phyloP scores from a whole-genome alignment of 2,888 invertebrate genomes.

The Lamellibrachia satsuma region DNA sequence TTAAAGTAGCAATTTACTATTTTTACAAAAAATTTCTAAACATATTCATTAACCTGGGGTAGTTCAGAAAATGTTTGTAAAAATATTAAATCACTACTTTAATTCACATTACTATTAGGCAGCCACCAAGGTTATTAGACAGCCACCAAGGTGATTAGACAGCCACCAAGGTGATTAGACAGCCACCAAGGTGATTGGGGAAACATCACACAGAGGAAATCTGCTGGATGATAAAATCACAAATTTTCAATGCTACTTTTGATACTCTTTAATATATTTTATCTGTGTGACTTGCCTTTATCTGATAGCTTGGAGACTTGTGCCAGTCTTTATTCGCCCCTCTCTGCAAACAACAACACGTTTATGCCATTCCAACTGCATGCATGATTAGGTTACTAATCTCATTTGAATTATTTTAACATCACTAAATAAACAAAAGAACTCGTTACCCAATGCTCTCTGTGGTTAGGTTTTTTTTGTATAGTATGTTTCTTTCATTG shows the following conservation, averaged over 20 bases:
- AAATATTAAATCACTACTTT: too few relatives aligned
- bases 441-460: neutral
- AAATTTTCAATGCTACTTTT: neutral
- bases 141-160: too few relatives aligned
- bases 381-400: too few relatives aligned
- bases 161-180: too few relatives aligned
- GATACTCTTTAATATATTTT: neutral
- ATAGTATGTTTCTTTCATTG: neutral
- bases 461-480: too few relatives aligned
- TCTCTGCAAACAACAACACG: constrained; percentile 55
- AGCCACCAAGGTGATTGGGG: neutral
- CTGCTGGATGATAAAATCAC: neutral
- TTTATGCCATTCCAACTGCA: neutral
- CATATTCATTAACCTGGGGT: too few relatives aligned
- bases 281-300: constrained; percentile 68
- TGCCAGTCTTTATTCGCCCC: constrained; percentile 88
- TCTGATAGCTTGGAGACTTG: constrained; percentile 84
- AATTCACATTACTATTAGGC: too few relatives aligned
- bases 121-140: too few relatives aligned
- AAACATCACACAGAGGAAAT: neutral
- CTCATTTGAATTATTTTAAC: too few relatives aligned
- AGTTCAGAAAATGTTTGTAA: too few relatives aligned
- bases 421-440: neutral
- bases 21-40: too few relatives aligned
- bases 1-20: too few relatives aligned